Percentiles rank a stretch among this genome's conserved stretches.
These are phyloP conservation scores for Muraenolepis orangiensis DNA, from an alignment of 2,797 vertebrate genomes.

Conservation along the genomic window DNA sequence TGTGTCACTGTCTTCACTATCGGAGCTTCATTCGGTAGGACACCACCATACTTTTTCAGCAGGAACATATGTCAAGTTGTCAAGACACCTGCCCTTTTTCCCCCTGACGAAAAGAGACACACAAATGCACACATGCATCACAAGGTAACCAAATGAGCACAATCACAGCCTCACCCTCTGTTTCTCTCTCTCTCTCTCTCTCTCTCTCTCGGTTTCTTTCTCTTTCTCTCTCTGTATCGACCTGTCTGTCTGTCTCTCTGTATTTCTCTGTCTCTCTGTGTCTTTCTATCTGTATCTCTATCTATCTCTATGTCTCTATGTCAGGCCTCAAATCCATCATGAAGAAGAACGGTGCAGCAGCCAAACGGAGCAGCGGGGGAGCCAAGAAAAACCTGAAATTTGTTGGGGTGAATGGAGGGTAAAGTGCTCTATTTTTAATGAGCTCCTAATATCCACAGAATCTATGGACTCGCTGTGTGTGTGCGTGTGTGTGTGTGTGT, in stretches of 20 bases:
- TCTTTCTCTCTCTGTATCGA: conserved; percentile 53
- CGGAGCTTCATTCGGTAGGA: not conserved
- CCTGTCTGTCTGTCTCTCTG: conserved; percentile 41
- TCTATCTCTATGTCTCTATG: conserved; percentile 65
- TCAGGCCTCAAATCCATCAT: conserved; percentile 98
- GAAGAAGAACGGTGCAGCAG: conserved; percentile 94
- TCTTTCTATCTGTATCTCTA: conserved; percentile 53
- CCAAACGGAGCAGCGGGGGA: conserved; percentile 84
- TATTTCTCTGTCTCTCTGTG: not conserved
- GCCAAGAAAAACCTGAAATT: conserved; percentile 99
- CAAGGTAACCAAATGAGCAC: conserved; percentile 31
- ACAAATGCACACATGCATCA: conserved; percentile 12
- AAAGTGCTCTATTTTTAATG: conserved; percentile 68
- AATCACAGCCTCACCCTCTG: not conserved
- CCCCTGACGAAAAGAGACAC: not conserved
- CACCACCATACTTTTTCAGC: not conserved
- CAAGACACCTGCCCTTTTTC: not conserved
- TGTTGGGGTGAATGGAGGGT: conserved; percentile 99
- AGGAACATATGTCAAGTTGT: not conserved
- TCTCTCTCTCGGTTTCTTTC: conserved; percentile 29
- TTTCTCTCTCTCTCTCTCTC: conserved; percentile 59
- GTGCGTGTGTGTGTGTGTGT: conserved; percentile 2
- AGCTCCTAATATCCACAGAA: conserved; percentile 19
- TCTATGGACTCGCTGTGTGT: conserved; percentile 17
- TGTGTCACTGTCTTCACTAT: not conserved